A percentile compares a stretch with the other conserved stretches of the same genome.
Evolutionary conservation across 1,140 invertebrate species (phyloP).

Genomic region (Panulirus ornatus): DNA sequence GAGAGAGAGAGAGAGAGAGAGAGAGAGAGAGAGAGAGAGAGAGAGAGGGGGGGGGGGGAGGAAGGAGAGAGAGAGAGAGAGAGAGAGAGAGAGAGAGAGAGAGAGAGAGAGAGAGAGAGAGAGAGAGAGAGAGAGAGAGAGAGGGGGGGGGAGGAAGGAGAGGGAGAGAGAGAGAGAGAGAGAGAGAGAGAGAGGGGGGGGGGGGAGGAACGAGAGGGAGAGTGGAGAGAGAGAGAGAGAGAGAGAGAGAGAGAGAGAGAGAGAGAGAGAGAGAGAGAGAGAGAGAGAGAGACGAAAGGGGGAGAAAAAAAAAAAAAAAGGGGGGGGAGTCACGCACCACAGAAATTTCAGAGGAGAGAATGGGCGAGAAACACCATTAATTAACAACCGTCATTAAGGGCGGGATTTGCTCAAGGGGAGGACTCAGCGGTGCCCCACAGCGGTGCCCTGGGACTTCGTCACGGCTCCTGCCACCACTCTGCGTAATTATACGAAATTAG

Average conservation of each 20-base stretch:
- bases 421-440: neutral
- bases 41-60: neutral
- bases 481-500: neutral
- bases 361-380: too few relatives aligned
- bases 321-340: neutral
- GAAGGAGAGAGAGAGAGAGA: neutral
- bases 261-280: neutral
- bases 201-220: neutral
- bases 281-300: neutral
- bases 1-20: neutral
- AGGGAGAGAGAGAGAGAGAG: neutral
- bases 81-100: neutral
- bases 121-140: neutral
- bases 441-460: neutral
- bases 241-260: neutral
- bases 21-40: neutral
- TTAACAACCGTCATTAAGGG: neutral
- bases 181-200: neutral
- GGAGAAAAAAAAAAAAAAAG: neutral
- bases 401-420: neutral
- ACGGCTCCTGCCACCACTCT: neutral
- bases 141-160: neutral
- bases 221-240: neutral
- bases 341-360: too few relatives aligned
- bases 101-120: neutral